phyloP scores from a whole-genome alignment of 2,888 invertebrate species.

The Himalopsyche tibetana region DNA sequence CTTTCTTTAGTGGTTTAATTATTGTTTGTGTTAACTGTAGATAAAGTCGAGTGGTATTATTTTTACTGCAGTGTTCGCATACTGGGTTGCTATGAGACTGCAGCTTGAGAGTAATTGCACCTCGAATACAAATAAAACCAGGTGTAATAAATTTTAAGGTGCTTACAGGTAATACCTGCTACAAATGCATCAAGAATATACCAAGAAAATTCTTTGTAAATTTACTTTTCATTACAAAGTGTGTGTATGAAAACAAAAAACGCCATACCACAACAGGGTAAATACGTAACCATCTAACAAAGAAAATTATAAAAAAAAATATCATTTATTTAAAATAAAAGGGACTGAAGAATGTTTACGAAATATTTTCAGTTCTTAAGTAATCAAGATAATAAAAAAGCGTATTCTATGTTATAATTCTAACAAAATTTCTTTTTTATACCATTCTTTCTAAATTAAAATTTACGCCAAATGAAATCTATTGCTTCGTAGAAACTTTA shows the following conservation, averaged over 20 bases:
- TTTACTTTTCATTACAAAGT: neutral
- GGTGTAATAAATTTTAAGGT: neutral
- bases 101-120: neutral
- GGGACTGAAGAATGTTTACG: no score
- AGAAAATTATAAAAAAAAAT: neutral
- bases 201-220: neutral
- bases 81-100: slow-evolving; percentile 4
- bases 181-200: neutral
- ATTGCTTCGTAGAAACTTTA: no score
- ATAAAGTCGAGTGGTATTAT: no score
- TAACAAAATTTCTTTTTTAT: no score
- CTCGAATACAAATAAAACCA: neutral
- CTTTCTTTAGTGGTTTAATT: no score
- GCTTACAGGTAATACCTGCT: neutral
- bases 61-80: neutral
- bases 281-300: neutral
- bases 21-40: no score
- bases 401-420: no score
- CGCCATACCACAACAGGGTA: neutral
- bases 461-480: no score
- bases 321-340: no score
- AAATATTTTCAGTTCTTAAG: no score
- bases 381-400: no score
- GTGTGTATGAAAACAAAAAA: neutral
- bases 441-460: no score